These are phyloP conservation scores for Leptinotarsa haldemani DNA, from an alignment of 2,888 invertebrate species.

Conservation along the genomic window DNA sequence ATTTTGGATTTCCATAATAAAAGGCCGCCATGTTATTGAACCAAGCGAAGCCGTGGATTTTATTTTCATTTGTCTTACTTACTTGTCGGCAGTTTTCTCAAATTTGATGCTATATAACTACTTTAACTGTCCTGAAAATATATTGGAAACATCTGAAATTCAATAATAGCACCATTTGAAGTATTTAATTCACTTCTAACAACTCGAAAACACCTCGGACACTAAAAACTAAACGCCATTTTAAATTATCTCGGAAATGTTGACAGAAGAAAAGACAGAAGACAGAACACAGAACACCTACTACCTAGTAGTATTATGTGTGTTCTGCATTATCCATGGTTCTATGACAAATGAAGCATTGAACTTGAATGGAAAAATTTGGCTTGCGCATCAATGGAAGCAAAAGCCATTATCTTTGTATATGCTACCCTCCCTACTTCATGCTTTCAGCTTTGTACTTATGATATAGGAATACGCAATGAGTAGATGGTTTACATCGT, in stretches of 20 bases:
- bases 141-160: slow-evolving; percentile 14
- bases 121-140: slow-evolving; percentile 9
- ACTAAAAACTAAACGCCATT: slow-evolving; percentile 10
- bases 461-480: too few species aligned
- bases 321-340: too few species aligned
- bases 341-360: too few species aligned
- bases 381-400: too few species aligned
- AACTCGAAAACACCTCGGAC: not conserved
- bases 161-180: slow-evolving; percentile 13
- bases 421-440: too few species aligned
- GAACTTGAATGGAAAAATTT: too few species aligned
- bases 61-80: slow-evolving; percentile 31
- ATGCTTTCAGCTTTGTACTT: too few species aligned
- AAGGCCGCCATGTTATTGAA: slow-evolving; percentile 49
- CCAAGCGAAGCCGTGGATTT: slow-evolving; percentile 42
- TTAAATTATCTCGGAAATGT: not conserved
- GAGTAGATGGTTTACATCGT: too few species aligned
- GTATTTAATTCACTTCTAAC: slow-evolving; percentile 8
- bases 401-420: too few species aligned
- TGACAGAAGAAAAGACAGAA: not conserved
- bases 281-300: too few species aligned
- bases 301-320: too few species aligned
- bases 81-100: slow-evolving; percentile 36
- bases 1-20: slow-evolving; percentile 22
- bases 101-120: slow-evolving; percentile 34